These are phyloP conservation scores for Orthosia gracilis DNA, from an alignment of 2,888 invertebrate species.

Conservation along the genomic window DNA sequence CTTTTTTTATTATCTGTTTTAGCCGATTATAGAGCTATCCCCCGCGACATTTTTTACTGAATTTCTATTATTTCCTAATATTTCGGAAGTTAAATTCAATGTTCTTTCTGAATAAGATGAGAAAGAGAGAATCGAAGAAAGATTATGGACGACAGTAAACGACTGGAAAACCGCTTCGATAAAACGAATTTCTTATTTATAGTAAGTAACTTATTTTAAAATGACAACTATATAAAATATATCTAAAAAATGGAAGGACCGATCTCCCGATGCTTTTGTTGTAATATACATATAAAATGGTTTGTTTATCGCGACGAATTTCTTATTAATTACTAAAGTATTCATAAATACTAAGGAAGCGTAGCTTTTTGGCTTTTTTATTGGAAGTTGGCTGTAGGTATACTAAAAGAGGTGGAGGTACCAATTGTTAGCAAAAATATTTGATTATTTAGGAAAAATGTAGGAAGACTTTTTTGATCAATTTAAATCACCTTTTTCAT, in stretches of 20 bases:
- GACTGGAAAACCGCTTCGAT: background rate
- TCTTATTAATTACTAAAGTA: constrained; percentile 20
- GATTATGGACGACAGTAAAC: background rate
- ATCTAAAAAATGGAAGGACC: constrained; percentile 22
- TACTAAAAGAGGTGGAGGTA: constrained; percentile 17
- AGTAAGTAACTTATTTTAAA: constrained; percentile 5
- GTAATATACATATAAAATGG: background rate
- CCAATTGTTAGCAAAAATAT: background rate
- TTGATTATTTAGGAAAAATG: background rate
- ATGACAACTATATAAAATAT: background rate
- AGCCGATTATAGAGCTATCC: background rate
- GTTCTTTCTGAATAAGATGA: background rate
- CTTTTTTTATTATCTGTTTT: constrained; percentile 9
- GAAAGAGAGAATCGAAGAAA: background rate
- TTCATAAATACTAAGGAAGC: constrained; percentile 48
- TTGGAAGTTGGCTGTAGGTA: constrained; percentile 34
- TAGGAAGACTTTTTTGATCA: background rate
- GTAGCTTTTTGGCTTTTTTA: constrained; percentile 43
- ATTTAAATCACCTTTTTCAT: too few species aligned
- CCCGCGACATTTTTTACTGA: background rate
- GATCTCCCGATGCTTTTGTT: background rate
- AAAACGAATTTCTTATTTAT: background rate
- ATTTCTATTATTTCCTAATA: background rate
- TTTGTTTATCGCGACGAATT: background rate
- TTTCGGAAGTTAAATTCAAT: background rate